Conservation (phyloP, 2,888 invertebrate genomes). For the Drosophila pseudotakahashii region DNA sequence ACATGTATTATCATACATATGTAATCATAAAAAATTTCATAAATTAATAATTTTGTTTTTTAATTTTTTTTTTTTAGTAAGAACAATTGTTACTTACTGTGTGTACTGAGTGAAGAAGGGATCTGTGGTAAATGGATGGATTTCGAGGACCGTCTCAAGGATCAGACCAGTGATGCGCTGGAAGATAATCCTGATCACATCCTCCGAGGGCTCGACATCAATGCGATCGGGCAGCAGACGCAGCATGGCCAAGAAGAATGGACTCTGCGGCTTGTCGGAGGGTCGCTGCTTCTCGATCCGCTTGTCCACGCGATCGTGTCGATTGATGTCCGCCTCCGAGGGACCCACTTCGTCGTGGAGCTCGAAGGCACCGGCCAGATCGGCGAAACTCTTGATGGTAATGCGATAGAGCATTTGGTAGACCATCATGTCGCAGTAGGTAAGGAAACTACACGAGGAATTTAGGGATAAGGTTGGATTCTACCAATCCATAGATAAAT, state of each 20-base stretch:
- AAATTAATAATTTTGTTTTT: no score
- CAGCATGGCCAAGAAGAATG: slow-evolving; percentile 86
- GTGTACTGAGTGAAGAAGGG: slow-evolving; percentile 89
- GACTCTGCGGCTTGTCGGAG: slow-evolving; percentile 82
- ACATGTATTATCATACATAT: no score
- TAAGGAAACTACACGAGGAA: slow-evolving; percentile 86
- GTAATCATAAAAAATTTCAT: no score
- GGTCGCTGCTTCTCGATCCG: slow-evolving; percentile 85
- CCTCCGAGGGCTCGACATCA: slow-evolving; percentile 85
- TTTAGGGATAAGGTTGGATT: no score
- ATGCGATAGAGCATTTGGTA: slow-evolving; percentile 88
- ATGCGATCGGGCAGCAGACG: slow-evolving; percentile 86
- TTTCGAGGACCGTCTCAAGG: slow-evolving; percentile 87
- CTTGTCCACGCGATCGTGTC: slow-evolving; percentile 84
- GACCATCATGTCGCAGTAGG: slow-evolving; percentile 89
- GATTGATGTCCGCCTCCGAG: slow-evolving; percentile 83
- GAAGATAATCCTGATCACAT: slow-evolving; percentile 75
- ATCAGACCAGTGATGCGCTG: slow-evolving; percentile 77
- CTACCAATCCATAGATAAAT: no score
- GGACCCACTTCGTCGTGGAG: slow-evolving; percentile 86
- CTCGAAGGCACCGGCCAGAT: slow-evolving; percentile 86
- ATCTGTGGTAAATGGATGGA: slow-evolving; percentile 90
- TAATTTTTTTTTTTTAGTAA: no score
- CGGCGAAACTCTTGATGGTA: slow-evolving; percentile 87
- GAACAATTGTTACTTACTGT: background rate